phyloP scores from a whole-genome alignment of 2,797 vertebrate species.

The Sebastes matsubarae region DNA sequence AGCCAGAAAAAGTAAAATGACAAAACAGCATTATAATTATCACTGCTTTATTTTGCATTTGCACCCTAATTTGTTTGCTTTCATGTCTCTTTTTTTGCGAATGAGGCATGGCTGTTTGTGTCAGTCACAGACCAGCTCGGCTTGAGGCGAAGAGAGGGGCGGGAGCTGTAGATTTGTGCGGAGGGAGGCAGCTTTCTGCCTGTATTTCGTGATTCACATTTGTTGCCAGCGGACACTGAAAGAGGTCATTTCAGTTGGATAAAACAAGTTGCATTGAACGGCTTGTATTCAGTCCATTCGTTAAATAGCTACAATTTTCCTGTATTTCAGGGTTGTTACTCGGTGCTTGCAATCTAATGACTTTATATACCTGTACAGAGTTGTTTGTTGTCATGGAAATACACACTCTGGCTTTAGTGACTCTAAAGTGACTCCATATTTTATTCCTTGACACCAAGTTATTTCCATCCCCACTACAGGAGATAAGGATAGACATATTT shows the following conservation, averaged over 20 bases:
- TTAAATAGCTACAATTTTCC: conserved; percentile 9
- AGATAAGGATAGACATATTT: conserved; percentile 9
- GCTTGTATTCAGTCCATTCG: background rate
- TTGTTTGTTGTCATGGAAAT: conserved; percentile 23
- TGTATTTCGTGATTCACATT: conserved; percentile 22
- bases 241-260: conserved; percentile 13
- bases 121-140: conserved; percentile 25
- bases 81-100: background rate
- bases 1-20: background rate
- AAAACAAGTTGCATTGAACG: conserved; percentile 9
- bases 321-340: conserved; percentile 9
- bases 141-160: background rate
- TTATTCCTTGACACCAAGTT: conserved; percentile 6
- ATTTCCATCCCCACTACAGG: background rate
- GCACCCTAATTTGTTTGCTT: background rate
- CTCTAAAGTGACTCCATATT: conserved; percentile 11
- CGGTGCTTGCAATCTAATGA: background rate
- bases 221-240: conserved; percentile 17
- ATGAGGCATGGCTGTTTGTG: conserved; percentile 29
- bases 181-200: background rate
- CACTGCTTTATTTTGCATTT: background rate
- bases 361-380: background rate
- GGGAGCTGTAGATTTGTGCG: conserved; percentile 2
- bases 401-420: conserved; percentile 13
- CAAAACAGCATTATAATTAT: background rate